Percentiles rank a stretch among this genome's conserved stretches.
Evolutionary conservation across 2,888 invertebrate genomes (phyloP).

Genomic region (Drosophila barbarae): DNA sequence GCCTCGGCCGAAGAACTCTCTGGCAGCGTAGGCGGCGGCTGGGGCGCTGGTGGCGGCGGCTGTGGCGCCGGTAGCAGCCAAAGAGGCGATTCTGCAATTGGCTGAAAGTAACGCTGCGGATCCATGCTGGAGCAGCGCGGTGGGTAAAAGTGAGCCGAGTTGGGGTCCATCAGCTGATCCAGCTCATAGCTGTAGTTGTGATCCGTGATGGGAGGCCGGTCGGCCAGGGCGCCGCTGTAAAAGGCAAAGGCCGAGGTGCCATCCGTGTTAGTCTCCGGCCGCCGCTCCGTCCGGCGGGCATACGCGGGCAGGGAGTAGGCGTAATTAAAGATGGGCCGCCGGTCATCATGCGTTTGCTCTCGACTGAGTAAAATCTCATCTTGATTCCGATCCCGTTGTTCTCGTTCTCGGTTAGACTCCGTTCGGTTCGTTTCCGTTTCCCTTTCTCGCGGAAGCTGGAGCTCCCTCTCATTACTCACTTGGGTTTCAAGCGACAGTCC

Average conservation of each 20-base stretch:
- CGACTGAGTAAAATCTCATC: conserved; percentile 2
- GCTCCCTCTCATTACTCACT: conserved; percentile 12
- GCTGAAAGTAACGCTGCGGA: conserved; percentile 64
- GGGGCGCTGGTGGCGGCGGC: not conserved
- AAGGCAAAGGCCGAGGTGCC: conserved; percentile 65
- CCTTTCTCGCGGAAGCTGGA: conserved; percentile 3
- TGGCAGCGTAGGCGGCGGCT: conserved; percentile 13
- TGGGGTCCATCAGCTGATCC: conserved; percentile 42
- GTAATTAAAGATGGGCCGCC: conserved; percentile 31
- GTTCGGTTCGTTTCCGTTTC: not conserved
- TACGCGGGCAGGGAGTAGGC: conserved; percentile 20
- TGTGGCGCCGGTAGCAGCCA: conserved; percentile 47
- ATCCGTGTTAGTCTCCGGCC: conserved; percentile 26
- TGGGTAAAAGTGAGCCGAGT: conserved; percentile 29
- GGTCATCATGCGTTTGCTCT: conserved; percentile 33
- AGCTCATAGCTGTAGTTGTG: conserved; percentile 65
- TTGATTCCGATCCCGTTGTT: conserved; percentile 22
- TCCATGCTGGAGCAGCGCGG: conserved; percentile 60
- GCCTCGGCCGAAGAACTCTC: conserved; percentile 25
- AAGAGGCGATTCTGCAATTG: conserved; percentile 60
- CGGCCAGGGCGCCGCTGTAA: conserved; percentile 60
- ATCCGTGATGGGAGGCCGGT: conserved; percentile 58
- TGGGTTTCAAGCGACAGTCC: conserved; percentile 29
- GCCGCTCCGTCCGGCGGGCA: conserved; percentile 14
- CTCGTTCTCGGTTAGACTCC: conserved; percentile 1